Percentiles rank a stretch among this genome's conserved stretches.
phyloP scores from a whole-genome alignment of 2,888 invertebrate species.

The Monochamus alternatus region DNA sequence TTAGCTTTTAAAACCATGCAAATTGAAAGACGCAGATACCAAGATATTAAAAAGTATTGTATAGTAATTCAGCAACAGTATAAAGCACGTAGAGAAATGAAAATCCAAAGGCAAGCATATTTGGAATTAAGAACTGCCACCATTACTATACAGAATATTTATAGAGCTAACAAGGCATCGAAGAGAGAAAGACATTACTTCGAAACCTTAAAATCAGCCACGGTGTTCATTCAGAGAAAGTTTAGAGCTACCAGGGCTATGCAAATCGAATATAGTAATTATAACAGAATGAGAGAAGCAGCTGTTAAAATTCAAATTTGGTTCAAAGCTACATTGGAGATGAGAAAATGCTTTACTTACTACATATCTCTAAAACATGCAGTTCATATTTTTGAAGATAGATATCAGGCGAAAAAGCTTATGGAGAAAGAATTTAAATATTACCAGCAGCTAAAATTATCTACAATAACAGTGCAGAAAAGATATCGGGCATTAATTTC shows the following conservation, averaged over 20 bases:
- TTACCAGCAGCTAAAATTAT: constrained; percentile 64
- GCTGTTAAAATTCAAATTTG: constrained; percentile 64
- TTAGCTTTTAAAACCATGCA: constrained; percentile 54
- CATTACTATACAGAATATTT: constrained; percentile 70
- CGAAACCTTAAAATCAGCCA: constrained; percentile 37
- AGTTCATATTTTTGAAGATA: constrained; percentile 38
- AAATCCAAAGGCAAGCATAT: constrained; percentile 64
- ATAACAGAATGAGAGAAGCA: constrained; percentile 63
- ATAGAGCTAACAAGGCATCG: constrained; percentile 68
- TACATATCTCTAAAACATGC: constrained; percentile 47
- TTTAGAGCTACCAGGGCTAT: constrained; percentile 68
- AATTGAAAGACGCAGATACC: constrained; percentile 38
- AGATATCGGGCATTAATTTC: constrained; percentile 67
- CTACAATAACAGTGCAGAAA: constrained; percentile 59
- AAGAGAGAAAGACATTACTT: constrained; percentile 57
- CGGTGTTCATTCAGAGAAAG: constrained; percentile 71
- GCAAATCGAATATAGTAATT: constrained; percentile 66
- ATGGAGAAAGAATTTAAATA: constrained; percentile 63
- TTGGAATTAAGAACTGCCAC: constrained; percentile 62
- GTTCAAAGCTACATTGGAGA: constrained; percentile 44
- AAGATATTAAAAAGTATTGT: constrained; percentile 63
- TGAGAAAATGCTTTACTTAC: constrained; percentile 43
- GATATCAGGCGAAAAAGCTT: constrained; percentile 51
- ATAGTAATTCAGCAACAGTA: constrained; percentile 73
- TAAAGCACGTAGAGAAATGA: constrained; percentile 66